Evolutionary conservation across 2,888 invertebrate genomes (phyloP).

Genomic region (Hoplodrina ambigua): DNA sequence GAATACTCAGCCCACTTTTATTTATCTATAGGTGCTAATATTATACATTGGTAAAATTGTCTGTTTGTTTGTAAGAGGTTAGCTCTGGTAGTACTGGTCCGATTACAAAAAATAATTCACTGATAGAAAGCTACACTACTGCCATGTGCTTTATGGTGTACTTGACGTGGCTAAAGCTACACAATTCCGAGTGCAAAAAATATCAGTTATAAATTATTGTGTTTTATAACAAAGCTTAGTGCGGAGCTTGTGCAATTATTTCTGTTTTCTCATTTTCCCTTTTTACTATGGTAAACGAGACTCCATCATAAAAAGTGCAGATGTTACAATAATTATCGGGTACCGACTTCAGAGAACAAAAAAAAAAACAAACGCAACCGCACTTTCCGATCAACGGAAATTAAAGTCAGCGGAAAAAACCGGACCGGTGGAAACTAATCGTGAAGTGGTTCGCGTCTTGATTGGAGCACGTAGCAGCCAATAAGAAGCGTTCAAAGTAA

Average conservation of each 20-base stretch:
- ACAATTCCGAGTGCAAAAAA: too few relatives aligned
- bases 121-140: too few relatives aligned
- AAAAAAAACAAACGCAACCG: slow-evolving; percentile 33
- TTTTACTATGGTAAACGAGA: not conserved
- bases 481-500: slow-evolving; percentile 61
- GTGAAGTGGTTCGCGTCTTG: slow-evolving; percentile 52
- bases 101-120: too few relatives aligned
- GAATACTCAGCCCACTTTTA: too few relatives aligned
- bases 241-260: not conserved
- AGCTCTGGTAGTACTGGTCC: too few relatives aligned
- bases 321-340: slow-evolving; percentile 21
- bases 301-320: slow-evolving; percentile 2
- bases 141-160: too few relatives aligned
- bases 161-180: too few relatives aligned
- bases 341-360: slow-evolving; percentile 2
- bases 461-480: slow-evolving; percentile 63
- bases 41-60: too few relatives aligned
- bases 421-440: slow-evolving; percentile 43
- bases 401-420: slow-evolving; percentile 54
- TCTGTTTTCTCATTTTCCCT: not conserved
- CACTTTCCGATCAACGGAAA: slow-evolving; percentile 52
- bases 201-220: not conserved
- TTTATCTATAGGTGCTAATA: too few relatives aligned
- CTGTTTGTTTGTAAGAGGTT: too few relatives aligned
- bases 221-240: not conserved